Evolutionary conservation across 1,140 invertebrate genomes (phyloP).

Genomic region (Caerostris darwini): DNA sequence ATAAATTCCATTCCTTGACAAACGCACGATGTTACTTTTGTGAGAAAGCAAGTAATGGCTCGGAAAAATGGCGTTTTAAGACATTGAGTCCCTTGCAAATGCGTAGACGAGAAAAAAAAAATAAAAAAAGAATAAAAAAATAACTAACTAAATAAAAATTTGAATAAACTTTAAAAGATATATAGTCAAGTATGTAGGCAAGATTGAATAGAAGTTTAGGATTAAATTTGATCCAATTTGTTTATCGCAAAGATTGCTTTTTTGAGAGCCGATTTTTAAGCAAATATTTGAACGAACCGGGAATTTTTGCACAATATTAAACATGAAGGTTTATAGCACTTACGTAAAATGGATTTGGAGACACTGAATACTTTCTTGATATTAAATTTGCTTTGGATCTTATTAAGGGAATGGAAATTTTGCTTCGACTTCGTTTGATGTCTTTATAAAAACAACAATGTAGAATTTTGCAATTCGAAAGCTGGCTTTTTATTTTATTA

Average conservation of each 20-base stretch:
- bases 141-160: background rate
- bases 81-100: background rate
- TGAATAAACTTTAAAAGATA: conserved; percentile 30
- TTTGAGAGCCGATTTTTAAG: conserved; percentile 8
- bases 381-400: background rate
- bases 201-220: conserved; percentile 15
- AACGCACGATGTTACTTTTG: conserved; percentile 39
- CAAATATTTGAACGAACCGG: background rate
- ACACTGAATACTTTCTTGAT: background rate
- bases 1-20: conserved; percentile 51
- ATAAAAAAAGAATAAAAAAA: background rate
- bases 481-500: too few species aligned
- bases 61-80: conserved; percentile 40
- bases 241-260: conserved; percentile 15
- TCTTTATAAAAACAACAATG: background rate
- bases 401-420: background rate
- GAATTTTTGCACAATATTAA: conserved; percentile 15
- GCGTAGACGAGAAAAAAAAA: background rate
- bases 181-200: background rate
- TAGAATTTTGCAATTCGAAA: background rate
- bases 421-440: background rate
- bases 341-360: conserved; percentile 7
- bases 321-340: background rate
- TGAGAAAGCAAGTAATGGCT: conserved; percentile 31
- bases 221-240: conserved; percentile 40